Evolutionary conservation across 2,113 vertebrate genomes (phyloP), one percentile per base, ranked within the genome.

Genomic region (Podarcis raffonei): DNA sequence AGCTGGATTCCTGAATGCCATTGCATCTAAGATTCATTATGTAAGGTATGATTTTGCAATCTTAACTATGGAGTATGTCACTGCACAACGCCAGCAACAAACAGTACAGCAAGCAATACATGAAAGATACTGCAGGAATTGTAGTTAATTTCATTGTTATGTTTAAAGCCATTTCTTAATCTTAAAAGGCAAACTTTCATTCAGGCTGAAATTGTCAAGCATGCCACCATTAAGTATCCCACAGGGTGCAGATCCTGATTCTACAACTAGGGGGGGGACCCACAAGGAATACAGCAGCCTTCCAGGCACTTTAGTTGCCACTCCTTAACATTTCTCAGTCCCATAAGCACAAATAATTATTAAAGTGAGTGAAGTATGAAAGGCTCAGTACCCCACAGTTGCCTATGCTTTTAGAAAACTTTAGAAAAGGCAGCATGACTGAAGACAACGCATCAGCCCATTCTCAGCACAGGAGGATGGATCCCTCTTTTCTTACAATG

Each of bases 81-180:
- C 25, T 90, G 37, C 9, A 42, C 15, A 81, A 59, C 16, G 23
- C 22, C 75, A 69, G 0, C 22, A 77, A 81, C 0, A 48, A 77
- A 81, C 0, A 57, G 1, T 1, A 76, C 16, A 20, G 75, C 0
- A 25, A 35, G 83, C 72, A 1, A 42, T 18, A 11, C 68, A 83
- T 18, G 9, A 20, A 92, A 93, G 80, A 39, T 25, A 13, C 35
- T 81, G 9, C 39, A 11, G 20, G 30, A 20, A 59, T 57, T 69
- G 25, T 18, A 27, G 71, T 27, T 87, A 85, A 86, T 77, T 0
- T 15, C 7, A 9, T 59, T n/a, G 85, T 39, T 27, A 89, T 9
- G 13, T 39, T 88, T 22, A 79, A 91, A 85, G 18, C 69, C 22
- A 74, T 81, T 57, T 92, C 74, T 8, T 39, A 69, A 81, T 5